Percentiles rank a stretch among this genome's conserved stretches.
Conservation (phyloP, 2,888 invertebrate genomes). For the Troilus luridus region DNA sequence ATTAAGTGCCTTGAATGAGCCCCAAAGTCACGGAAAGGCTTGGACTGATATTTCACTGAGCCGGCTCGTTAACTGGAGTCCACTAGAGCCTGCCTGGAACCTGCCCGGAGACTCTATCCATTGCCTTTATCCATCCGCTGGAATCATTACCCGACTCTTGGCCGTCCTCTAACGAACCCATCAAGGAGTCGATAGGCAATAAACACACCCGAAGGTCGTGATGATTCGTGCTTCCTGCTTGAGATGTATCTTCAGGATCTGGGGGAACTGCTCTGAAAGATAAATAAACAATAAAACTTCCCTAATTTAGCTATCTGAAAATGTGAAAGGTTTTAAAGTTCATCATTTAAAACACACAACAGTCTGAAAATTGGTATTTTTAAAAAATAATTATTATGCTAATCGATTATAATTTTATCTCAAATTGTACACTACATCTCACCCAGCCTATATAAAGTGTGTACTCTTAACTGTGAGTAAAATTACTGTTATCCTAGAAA, state of each 20-base stretch:
- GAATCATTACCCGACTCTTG: not conserved
- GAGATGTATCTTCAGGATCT: not conserved
- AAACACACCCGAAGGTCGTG: not conserved
- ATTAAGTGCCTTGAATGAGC: not conserved
- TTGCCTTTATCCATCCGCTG: not conserved
- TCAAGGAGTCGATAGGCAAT: not conserved
- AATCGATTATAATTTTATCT: too few relatives aligned
- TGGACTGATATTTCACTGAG: not conserved
- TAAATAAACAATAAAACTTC: not conserved
- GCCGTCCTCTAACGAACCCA: constrained; percentile 17
- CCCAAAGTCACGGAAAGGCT: not conserved
- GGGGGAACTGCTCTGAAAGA: not conserved
- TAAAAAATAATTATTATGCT: too few relatives aligned
- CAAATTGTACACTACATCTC: too few relatives aligned
- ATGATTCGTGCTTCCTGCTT: not conserved
- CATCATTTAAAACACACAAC: too few relatives aligned
- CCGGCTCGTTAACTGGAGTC: not conserved
- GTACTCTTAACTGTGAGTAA: too few relatives aligned
- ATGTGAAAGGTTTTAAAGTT: too few relatives aligned
- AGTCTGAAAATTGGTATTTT: too few relatives aligned
- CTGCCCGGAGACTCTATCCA: not conserved
- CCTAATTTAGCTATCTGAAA: not conserved
- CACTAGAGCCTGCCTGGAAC: not conserved
- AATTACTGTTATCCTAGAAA: too few relatives aligned
- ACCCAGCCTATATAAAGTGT: too few relatives aligned